phyloP scores from a whole-genome alignment of 2,113 vertebrate species.

The Psammodynastes pulverulentus region DNA sequence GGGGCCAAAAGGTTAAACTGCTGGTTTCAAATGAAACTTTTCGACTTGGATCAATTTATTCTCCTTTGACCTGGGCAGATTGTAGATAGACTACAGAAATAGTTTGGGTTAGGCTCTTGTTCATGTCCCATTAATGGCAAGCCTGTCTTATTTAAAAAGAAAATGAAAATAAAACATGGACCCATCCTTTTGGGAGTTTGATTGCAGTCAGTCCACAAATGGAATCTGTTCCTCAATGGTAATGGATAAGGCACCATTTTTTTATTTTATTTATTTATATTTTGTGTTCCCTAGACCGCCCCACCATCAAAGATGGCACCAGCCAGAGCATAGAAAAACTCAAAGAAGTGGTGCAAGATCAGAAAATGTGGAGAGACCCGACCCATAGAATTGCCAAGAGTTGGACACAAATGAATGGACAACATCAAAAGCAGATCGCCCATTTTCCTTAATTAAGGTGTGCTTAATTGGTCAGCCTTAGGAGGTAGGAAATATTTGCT shows the following conservation, averaged over 20 bases:
- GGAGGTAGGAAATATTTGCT: background rate
- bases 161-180: background rate
- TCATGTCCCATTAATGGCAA: conserved; percentile 28
- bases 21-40: conserved; percentile 21
- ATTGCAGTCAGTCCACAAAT: background rate
- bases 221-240: background rate
- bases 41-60: background rate
- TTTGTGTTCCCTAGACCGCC: too few relatives aligned
- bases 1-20: background rate
- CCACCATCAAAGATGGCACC: too few relatives aligned
- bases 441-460: too few relatives aligned
- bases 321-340: too few relatives aligned
- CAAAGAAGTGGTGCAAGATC: too few relatives aligned
- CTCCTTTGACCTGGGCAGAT: conserved; percentile 9
- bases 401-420: too few relatives aligned
- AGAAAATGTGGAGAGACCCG: too few relatives aligned
- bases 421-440: too few relatives aligned
- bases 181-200: background rate
- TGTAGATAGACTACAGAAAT: conserved; percentile 24
- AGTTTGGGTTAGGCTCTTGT: conserved; percentile 13
- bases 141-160: background rate
- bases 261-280: too few relatives aligned
- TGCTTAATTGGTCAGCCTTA: background rate
- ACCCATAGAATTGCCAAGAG: too few relatives aligned
- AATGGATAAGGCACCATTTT: background rate